These are phyloP conservation scores for Sinhomidia bicolor DNA, from an alignment of 2,888 invertebrate genomes.

Conservation along the genomic window DNA sequence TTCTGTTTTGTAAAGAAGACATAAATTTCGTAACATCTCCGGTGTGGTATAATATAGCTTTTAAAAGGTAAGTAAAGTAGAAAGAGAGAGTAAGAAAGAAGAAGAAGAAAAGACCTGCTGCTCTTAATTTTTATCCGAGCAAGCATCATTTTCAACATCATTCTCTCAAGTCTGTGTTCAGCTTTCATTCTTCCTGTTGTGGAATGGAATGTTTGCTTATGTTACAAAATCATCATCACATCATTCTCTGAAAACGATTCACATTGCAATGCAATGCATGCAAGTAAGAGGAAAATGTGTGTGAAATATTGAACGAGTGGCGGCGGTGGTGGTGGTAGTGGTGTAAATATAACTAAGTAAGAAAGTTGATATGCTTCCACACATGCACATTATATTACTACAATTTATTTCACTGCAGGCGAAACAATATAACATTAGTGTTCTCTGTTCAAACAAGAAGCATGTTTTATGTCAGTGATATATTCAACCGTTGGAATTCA, in stretches of 20 bases:
- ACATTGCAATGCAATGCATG: not conserved
- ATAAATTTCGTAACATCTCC: constrained; percentile 50
- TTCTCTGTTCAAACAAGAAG: not conserved
- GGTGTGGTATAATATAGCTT: constrained; percentile 37
- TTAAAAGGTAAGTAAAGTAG: constrained; percentile 44
- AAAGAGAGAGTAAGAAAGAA: not conserved
- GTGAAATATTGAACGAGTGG: not conserved
- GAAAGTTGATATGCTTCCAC: constrained; percentile 3
- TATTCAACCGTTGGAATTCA: constrained; percentile 16
- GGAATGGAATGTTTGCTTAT: constrained; percentile 52
- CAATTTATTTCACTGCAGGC: too few species aligned
- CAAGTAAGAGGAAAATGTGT: not conserved
- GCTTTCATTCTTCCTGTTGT: constrained; percentile 31
- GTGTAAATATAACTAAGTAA: constrained; percentile 25
- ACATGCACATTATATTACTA: not conserved
- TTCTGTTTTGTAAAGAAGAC: constrained; percentile 46
- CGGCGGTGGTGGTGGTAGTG: too few species aligned
- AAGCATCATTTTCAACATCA: too few species aligned
- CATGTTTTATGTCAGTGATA: constrained; percentile 52
- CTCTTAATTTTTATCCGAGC: constrained; percentile 59
- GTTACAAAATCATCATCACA: constrained; percentile 38
- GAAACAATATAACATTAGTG: not conserved
- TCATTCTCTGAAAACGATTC: not conserved
- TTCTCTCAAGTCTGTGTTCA: constrained; percentile 37
- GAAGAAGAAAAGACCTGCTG: constrained; percentile 39